Evolutionary conservation across 2,888 invertebrate genomes (phyloP).

Genomic region (Harpagoxenus sublaevis): DNA sequence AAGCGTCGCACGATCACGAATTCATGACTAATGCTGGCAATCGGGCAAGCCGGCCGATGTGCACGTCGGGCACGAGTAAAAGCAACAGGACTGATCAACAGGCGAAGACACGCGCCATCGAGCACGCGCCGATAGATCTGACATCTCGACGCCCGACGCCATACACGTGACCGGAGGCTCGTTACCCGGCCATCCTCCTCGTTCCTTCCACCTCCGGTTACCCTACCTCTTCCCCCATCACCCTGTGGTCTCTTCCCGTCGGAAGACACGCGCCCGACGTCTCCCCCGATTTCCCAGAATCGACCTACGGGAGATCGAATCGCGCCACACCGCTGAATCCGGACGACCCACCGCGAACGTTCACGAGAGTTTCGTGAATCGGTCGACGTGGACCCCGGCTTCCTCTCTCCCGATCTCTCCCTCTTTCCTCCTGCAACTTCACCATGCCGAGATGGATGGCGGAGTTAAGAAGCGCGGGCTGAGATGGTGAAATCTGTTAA

Average conservation of each 20-base stretch:
- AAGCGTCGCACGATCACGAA: constrained; percentile 53
- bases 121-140: constrained; percentile 81
- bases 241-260: constrained; percentile 68
- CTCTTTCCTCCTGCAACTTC: constrained; percentile 37
- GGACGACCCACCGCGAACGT: constrained; percentile 71
- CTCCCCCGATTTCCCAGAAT: constrained; percentile 79
- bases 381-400: constrained; percentile 61
- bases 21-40: constrained; percentile 66
- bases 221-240: constrained; percentile 55
- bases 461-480: constrained; percentile 64
- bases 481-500: constrained; percentile 59
- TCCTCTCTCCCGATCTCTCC: constrained; percentile 10
- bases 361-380: constrained; percentile 65
- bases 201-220: constrained; percentile 58
- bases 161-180: constrained; percentile 82
- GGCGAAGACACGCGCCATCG: constrained; percentile 80
- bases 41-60: constrained; percentile 38
- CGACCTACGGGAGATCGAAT: constrained; percentile 72
- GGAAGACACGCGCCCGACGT: constrained; percentile 82
- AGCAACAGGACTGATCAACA: constrained; percentile 74
- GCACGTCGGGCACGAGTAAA: constrained; percentile 45
- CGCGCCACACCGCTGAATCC: constrained; percentile 62
- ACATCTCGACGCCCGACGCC: constrained; percentile 79
- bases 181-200: constrained; percentile 74
- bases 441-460: constrained; percentile 65